A percentile compares a stretch with the other conserved stretches of the same genome.
These are phyloP conservation scores for Papilio glaucus DNA, from an alignment of 1,140 invertebrate genomes.

Conservation along the genomic window DNA sequence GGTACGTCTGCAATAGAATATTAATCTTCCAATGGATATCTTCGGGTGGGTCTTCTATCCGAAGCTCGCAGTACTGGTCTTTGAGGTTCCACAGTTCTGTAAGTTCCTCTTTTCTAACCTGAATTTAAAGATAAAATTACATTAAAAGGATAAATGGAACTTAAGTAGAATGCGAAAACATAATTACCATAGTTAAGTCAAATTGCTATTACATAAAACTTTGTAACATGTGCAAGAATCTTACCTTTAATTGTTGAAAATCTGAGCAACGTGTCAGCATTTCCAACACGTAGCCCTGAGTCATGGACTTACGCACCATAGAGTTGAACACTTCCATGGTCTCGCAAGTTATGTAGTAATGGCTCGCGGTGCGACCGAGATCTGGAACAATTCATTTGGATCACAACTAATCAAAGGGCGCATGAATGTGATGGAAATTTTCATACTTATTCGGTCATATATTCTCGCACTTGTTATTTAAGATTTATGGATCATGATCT, in stretches of 20 bases:
- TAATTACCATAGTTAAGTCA: no score
- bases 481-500: no score
- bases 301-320: slow-evolving; percentile 91
- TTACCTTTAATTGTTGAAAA: slow-evolving; percentile 89
- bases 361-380: slow-evolving; percentile 97
- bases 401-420: no score
- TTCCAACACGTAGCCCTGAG: slow-evolving; percentile 92
- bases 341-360: slow-evolving; percentile 99
- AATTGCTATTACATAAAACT: no score
- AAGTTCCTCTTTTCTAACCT: slow-evolving; percentile 97
- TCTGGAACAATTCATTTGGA: slow-evolving; percentile 84
- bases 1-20: slow-evolving; percentile 96
- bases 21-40: slow-evolving; percentile 98
- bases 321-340: slow-evolving; percentile 97
- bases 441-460: no score
- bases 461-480: no score
- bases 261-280: slow-evolving; percentile 96
- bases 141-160: background rate
- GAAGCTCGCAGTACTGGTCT: slow-evolving; percentile 89
- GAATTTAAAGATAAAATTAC: slow-evolving; percentile 7
- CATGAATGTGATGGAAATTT: no score
- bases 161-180: background rate
- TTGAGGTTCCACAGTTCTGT: slow-evolving; percentile 93
- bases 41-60: slow-evolving; percentile 91
- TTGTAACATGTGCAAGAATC: background rate